Evolutionary conservation across 2,797 vertebrate genomes (phyloP).

Genomic region (Lagodon rhomboides): DNA sequence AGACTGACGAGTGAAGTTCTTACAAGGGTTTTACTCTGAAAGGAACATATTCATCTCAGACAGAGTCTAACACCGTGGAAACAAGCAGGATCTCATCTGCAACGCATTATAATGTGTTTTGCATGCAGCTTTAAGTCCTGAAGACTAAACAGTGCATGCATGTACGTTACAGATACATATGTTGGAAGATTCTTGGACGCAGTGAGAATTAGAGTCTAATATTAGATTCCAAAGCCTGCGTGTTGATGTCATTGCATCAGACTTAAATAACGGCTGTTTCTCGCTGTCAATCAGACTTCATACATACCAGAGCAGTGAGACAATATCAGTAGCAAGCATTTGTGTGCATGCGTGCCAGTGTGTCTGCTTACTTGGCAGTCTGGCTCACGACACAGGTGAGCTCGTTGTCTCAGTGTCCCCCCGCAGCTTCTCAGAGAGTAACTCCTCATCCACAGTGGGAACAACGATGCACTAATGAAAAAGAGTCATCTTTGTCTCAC

Average conservation of each 20-base stretch:
- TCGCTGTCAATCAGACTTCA: background rate
- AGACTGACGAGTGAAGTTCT: background rate
- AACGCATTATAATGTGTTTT: background rate
- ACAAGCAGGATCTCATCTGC: background rate
- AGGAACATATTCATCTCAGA: background rate
- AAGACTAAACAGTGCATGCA: background rate
- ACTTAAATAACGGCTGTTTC: background rate
- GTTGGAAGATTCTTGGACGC: background rate
- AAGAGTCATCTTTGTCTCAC: background rate
- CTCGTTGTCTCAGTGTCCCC: background rate
- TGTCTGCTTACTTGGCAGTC: constrained; percentile 19
- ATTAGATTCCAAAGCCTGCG: background rate
- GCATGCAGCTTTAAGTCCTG: background rate
- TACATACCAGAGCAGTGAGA: background rate
- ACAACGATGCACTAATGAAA: background rate
- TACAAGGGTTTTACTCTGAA: background rate
- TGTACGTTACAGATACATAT: background rate
- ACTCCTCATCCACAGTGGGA: background rate
- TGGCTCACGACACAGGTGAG: background rate
- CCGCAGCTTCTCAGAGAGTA: background rate
- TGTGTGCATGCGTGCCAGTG: background rate
- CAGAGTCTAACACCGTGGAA: background rate
- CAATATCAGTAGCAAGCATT: background rate
- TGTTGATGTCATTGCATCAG: background rate
- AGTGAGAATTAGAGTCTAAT: background rate